Evolutionary conservation across 2,113 vertebrate species (phyloP).

Genomic region (Bettongia penicillata): DNA sequence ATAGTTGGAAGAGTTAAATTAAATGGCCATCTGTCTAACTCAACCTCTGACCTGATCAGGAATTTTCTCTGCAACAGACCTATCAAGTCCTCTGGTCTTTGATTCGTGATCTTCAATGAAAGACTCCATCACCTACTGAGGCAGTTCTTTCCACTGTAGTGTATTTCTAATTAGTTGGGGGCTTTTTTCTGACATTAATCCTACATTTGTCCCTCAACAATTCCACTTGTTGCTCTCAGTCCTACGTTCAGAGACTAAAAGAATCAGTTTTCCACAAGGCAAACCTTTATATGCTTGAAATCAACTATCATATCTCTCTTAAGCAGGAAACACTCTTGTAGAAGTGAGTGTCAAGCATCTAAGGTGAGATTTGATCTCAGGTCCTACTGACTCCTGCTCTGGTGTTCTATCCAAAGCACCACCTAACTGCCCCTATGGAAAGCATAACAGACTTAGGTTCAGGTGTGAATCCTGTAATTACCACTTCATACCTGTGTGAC

Average conservation of each 20-base stretch:
- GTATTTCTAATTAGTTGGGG: not conserved
- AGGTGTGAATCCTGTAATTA: not conserved
- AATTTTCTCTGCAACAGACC: not conserved
- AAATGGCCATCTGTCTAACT: not conserved
- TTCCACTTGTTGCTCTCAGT: not conserved
- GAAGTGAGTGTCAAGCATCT: not conserved
- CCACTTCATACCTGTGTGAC: not conserved
- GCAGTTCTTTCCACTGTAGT: not conserved
- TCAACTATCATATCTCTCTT: not conserved
- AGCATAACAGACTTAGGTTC: not conserved
- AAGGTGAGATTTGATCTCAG: too few species aligned
- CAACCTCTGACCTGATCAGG: not conserved
- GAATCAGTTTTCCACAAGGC: not conserved
- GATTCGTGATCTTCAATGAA: not conserved
- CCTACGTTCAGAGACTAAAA: not conserved
- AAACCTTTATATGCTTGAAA: not conserved
- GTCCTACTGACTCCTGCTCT: too few species aligned
- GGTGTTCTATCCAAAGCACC: too few species aligned
- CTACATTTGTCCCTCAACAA: not conserved
- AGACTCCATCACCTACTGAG: not conserved
- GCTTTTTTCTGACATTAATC: not conserved
- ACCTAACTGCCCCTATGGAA: not conserved
- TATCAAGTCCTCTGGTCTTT: not conserved
- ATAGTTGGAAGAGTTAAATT: not conserved
- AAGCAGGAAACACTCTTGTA: not conserved